Percentiles rank a stretch among this genome's conserved stretches.
phyloP scores from a whole-genome alignment of 2,113 vertebrate species.

The Semnopithecus entellus region DNA sequence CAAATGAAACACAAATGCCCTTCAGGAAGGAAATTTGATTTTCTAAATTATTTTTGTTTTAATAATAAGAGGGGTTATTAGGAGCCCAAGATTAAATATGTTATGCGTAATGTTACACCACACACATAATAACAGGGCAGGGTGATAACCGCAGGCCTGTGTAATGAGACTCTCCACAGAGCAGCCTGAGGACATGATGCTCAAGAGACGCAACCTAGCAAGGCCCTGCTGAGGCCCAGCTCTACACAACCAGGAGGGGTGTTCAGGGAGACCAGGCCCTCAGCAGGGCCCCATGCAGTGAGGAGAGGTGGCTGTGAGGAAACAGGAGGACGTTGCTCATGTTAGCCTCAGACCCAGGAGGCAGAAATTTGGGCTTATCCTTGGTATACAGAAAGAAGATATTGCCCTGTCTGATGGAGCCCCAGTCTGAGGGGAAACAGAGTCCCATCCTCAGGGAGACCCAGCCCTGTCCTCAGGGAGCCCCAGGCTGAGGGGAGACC shows the following conservation, averaged over 20 bases:
- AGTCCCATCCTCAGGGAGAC: not conserved
- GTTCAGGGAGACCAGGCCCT: not conserved
- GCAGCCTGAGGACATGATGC: not conserved
- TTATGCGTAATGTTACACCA: not conserved
- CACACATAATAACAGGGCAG: not conserved
- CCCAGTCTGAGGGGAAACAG: not conserved
- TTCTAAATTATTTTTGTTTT: constrained; percentile 41
- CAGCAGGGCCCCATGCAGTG: too few species aligned
- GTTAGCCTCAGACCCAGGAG: not conserved
- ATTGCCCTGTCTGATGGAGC: too few species aligned
- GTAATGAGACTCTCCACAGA: not conserved
- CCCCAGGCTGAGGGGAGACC: too few species aligned
- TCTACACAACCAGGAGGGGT: not conserved
- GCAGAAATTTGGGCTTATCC: not conserved
- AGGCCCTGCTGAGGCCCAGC: not conserved
- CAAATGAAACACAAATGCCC: not conserved
- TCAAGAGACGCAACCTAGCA: rapidly evolving
- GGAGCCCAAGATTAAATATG: constrained; percentile 1
- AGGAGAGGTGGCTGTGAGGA: not conserved
- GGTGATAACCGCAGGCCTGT: not conserved
- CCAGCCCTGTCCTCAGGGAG: too few species aligned
- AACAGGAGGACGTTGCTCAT: not conserved
- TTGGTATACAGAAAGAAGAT: not conserved
- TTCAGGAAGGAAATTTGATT: not conserved
- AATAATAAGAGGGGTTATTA: constrained; percentile 33